Base-by-base conservation (phyloP, 2,797 vertebrate genomes). In the Linurgus olivaceus region DNA sequence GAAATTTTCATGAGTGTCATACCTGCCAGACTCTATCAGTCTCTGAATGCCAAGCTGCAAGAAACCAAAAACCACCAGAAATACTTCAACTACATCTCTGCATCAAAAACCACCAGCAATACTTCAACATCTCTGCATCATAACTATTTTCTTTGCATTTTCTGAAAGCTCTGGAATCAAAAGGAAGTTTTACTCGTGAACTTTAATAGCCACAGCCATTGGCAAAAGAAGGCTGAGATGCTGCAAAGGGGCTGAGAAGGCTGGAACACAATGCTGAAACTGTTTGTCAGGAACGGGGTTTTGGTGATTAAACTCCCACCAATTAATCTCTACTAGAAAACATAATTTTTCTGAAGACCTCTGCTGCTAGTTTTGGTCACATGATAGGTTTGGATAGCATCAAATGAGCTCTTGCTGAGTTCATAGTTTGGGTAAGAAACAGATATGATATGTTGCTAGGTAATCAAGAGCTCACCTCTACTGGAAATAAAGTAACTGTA, bases 1-100 rank as follows among this genome's bases (percentile, higher is more conserved):
- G 97, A 99, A 99, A 96, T 99, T 98, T 17, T 98, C 84, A 47
- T 94, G 97, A 1, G 98, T 98, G 95, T 99, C 98, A 1, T 99
- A 99, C 18, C 97, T 98, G 24, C 99, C 99, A 2, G 98, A 98
- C 63, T 98, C 98, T 62, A 99, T 91, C 21, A 99, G 96, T 31
- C 98, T 87, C 31, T 57, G 97, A 96, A 98, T 94, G 23, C 88
- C 97, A 37, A 11, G 92, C 99, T 99, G 97, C 33, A 94, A 95
- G 11, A 51, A 58, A 65, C 4, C 65, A 50, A 90, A 85, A 44
- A 3, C 0, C 68, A 70, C 10, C 33, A 71, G 11, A 28, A 72
- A 55, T 71, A 86, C 58, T 42, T 33, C 26, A 70, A 40, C 19
- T 52, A 33, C 15, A 59, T n/a, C 10, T 82, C 40, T 52, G 35